Conservation (phyloP, 2,888 invertebrate species). For the Oligia latruncula region DNA sequence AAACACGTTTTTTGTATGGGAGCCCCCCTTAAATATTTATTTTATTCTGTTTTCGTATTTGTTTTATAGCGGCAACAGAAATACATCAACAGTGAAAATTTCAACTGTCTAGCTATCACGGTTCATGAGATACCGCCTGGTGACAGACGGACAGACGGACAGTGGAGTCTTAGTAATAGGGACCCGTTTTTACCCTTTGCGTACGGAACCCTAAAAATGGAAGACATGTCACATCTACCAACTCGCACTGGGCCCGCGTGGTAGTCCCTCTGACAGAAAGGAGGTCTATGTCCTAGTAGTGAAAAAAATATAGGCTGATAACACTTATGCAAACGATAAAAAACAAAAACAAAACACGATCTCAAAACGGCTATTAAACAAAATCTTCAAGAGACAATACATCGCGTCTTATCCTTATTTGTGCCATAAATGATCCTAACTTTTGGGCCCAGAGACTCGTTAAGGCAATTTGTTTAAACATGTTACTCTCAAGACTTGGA, state of each 20-base stretch:
- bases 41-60: no score
- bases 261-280: neutral
- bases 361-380: slow-evolving; percentile 34
- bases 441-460: slow-evolving; percentile 55
- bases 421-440: slow-evolving; percentile 50
- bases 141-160: no score
- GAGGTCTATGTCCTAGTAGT: neutral
- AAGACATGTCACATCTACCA: neutral
- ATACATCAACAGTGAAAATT: no score
- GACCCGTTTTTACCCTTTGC: no score
- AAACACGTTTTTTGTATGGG: no score
- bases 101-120: no score
- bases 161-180: no score
- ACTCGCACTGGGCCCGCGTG: neutral
- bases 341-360: slow-evolving; percentile 16
- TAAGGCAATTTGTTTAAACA: slow-evolving; percentile 63
- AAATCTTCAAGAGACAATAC: slow-evolving; percentile 45
- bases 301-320: neutral
- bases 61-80: no score
- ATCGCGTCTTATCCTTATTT: slow-evolving; percentile 42
- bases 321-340: neutral
- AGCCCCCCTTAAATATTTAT: no score
- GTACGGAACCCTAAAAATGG: neutral
- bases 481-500: slow-evolving; percentile 37
- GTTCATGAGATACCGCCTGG: no score